Base-by-base conservation (phyloP, 2,888 invertebrate genomes). In the Phytoseiulus persimilis region DNA sequence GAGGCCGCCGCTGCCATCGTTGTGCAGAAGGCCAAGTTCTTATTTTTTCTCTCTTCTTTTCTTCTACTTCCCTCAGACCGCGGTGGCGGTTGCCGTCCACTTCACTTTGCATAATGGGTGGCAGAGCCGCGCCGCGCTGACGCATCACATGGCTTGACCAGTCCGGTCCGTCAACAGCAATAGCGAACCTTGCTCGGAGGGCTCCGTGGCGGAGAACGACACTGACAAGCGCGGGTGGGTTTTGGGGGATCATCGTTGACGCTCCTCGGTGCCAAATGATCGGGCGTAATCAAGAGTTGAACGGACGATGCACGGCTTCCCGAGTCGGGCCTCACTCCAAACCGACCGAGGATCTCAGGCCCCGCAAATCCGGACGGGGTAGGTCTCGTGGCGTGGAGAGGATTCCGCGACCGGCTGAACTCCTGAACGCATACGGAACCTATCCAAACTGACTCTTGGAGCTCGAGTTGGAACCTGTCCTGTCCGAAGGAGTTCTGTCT, bases 111-210 rank as follows among this genome's bases (percentile, higher is more conserved):
- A 65, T 65, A 65, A 65, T 65, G 65, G 65, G 65, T 28, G 65
- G 65, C 65, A 65, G 65, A 65, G 65, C 65, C 18, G 65, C 65
- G 65, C 65, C 14, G 65, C 65, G 65, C 65, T 65, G 65, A 65
- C 65, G 65, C 65, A 65, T 65, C 65, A 65, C 65, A 65, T 65
- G 65, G 65, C 65, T 65, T 65, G 65, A 65, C 65, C 65, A 65
- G 65, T 9, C 39, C 9, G 39, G 39, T 3, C 65, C 65, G 65
- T 65, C 65, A 65, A 65, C 65, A 65, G 65, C 65, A 65, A 65
- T 65, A 65, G 65, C 65, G 23, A 65, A 65, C 65, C 18, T 65
- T 65, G 65, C 65, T 65, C 65, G 23, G 65, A 28, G 18, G 28
- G 65, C 65, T 65, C 18, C 65, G 65, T 28, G 11, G 9, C 18